These are phyloP conservation scores for Bombyx mori DNA, from an alignment of 1,140 invertebrate species.

Conservation along the genomic window DNA sequence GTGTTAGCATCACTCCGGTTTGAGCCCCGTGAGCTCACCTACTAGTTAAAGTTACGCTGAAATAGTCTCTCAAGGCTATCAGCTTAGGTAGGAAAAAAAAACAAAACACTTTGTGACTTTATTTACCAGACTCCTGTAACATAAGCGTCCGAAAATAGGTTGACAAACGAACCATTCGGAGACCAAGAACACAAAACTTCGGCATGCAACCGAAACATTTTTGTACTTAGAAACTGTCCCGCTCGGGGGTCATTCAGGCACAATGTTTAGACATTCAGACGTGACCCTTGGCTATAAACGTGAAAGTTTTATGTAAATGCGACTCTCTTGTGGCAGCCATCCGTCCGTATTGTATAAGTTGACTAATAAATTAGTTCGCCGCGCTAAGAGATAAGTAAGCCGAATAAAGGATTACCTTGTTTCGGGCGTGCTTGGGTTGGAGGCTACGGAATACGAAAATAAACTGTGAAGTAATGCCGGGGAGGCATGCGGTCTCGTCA, in stretches of 20 bases:
- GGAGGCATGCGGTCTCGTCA: slow-evolving; percentile 8
- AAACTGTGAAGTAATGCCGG: slow-evolving; percentile 15
- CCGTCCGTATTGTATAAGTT: slow-evolving; percentile 37
- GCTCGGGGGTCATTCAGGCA: slow-evolving; percentile 16
- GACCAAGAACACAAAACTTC: neutral
- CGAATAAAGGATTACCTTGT: slow-evolving; percentile 35
- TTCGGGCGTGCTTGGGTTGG: slow-evolving; percentile 3
- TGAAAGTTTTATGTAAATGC: slow-evolving; percentile 44
- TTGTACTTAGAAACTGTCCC: slow-evolving; percentile 15
- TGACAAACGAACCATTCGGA: too few species aligned
- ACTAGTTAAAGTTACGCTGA: too few species aligned
- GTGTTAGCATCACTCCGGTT: too few species aligned
- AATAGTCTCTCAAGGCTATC: too few species aligned
- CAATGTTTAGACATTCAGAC: slow-evolving; percentile 24
- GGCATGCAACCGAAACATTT: slow-evolving; percentile 20
- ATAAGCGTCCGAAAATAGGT: too few species aligned
- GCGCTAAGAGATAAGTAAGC: slow-evolving; percentile 29
- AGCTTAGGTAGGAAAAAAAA: too few species aligned
- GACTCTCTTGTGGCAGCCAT: slow-evolving; percentile 23
- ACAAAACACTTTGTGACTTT: too few species aligned
- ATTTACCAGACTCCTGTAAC: too few species aligned
- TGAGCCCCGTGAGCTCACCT: too few species aligned
- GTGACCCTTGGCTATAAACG: slow-evolving; percentile 26
- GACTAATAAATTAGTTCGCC: slow-evolving; percentile 39
- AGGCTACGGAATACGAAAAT: slow-evolving; percentile 15